phyloP scores from a whole-genome alignment of 2,888 invertebrate species.

The Pimpla rufipes region DNA sequence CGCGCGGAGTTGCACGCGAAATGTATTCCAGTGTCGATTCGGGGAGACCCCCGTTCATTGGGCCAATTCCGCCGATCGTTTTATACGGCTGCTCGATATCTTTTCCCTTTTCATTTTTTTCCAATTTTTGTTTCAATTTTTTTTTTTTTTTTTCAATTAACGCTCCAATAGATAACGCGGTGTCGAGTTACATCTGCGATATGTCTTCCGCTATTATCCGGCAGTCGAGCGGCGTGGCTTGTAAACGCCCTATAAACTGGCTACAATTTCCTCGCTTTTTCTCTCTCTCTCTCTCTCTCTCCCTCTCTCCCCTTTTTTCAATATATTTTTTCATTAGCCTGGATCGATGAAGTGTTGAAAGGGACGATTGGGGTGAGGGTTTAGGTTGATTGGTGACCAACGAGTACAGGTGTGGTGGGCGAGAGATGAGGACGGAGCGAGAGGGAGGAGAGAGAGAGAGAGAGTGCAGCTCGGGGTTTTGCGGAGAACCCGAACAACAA shows the following conservation, averaged over 20 bases:
- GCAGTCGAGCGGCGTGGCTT: slow-evolving; percentile 6
- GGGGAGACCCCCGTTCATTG: slow-evolving; percentile 42
- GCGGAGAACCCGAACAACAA: slow-evolving; percentile 78
- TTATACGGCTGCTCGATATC: slow-evolving; percentile 21
- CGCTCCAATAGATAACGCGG: slow-evolving; percentile 23
- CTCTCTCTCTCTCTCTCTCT: not conserved
- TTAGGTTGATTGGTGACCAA: slow-evolving; percentile 56
- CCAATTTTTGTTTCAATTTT: not conserved
- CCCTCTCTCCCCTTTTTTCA: slow-evolving; percentile 18
- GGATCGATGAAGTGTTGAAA: slow-evolving; percentile 41
- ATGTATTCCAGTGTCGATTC: slow-evolving; percentile 52
- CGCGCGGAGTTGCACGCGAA: slow-evolving; percentile 40
- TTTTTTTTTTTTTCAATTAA: slow-evolving; percentile 49
- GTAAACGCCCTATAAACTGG: slow-evolving; percentile 11
- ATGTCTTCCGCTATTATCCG: slow-evolving; percentile 25
- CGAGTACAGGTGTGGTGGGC: slow-evolving; percentile 1
- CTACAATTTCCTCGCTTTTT: not conserved
- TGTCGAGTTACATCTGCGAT: slow-evolving; percentile 48
- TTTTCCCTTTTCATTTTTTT: slow-evolving; percentile 20
- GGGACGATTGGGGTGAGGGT: slow-evolving; percentile 28
- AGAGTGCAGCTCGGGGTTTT: slow-evolving; percentile 49
- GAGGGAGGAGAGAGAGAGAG: slow-evolving; percentile 18
- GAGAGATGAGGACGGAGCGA: not conserved
- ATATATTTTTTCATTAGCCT: slow-evolving; percentile 58
- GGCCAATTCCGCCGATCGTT: slow-evolving; percentile 34